A percentile compares a stretch with the other conserved stretches of the same genome.
Evolutionary conservation across 2,888 invertebrate genomes (phyloP).

Genomic region (Heteromurus nitidus): DNA sequence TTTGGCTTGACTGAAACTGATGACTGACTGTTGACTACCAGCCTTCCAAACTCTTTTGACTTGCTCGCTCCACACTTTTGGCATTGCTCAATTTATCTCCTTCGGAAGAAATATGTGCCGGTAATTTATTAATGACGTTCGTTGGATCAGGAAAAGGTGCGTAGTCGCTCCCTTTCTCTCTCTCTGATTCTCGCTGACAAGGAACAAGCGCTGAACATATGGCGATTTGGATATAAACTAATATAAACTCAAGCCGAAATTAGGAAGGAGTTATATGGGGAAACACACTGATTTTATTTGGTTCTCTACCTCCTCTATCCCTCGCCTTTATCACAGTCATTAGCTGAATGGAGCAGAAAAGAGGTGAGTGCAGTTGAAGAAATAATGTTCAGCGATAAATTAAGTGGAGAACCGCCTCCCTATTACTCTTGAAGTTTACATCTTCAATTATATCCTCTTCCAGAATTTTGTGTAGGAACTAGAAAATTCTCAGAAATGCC

Average conservation of each 20-base stretch:
- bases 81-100: constrained; percentile 51
- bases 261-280: background rate
- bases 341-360: background rate
- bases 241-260: background rate
- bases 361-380: too few species aligned
- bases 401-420: too few species aligned
- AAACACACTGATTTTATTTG: constrained; percentile 9
- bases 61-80: constrained; percentile 28
- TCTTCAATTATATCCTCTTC: too few species aligned
- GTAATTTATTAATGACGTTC: constrained; percentile 50
- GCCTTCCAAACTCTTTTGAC: constrained; percentile 36
- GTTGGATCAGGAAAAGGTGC: too few species aligned
- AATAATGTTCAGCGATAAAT: constrained; percentile 1
- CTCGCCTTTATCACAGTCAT: background rate
- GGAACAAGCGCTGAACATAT: too few species aligned
- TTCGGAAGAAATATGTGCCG: constrained; percentile 41
- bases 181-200: too few species aligned
- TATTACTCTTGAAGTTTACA: too few species aligned
- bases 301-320: background rate
- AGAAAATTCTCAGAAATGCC: too few species aligned
- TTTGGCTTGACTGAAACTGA: constrained; percentile 51
- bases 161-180: too few species aligned
- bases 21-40: constrained; percentile 57
- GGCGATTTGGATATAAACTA: too few species aligned
- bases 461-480: too few species aligned